A percentile compares a stretch with the other conserved stretches of the same genome.
Evolutionary conservation across 2,888 invertebrate genomes (phyloP).

Genomic region (Papilio gigon): DNA sequence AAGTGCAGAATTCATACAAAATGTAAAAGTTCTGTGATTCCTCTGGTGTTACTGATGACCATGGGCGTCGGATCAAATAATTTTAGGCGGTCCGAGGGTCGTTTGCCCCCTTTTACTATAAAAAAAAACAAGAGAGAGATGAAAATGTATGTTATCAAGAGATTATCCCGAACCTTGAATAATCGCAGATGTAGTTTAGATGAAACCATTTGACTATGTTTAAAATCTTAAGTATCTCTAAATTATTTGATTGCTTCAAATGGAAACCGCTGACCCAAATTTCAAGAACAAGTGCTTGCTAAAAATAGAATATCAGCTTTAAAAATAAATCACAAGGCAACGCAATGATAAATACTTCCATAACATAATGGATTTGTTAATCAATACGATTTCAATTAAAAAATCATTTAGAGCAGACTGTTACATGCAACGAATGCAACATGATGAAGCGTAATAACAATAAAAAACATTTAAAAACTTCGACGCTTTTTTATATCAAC

Average conservation of each 20-base stretch:
- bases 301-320: conserved; percentile 23
- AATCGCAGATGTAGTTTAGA: conserved; percentile 22
- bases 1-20: too few species aligned
- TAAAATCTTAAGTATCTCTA: conserved; percentile 36
- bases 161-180: conserved; percentile 30
- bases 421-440: not conserved
- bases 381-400: conserved; percentile 4
- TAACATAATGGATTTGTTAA: not conserved
- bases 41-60: too few species aligned
- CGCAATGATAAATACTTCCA: not conserved
- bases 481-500: too few species aligned
- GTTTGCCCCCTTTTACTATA: too few species aligned
- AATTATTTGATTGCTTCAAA: conserved; percentile 32
- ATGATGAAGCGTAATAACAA: not conserved
- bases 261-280: conserved; percentile 38
- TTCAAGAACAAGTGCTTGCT: conserved; percentile 14
- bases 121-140: too few species aligned
- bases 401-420: not conserved
- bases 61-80: too few species aligned
- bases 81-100: not conserved
- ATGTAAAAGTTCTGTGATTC: too few species aligned
- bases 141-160: not conserved
- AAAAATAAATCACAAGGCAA: conserved; percentile 24
- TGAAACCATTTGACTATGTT: conserved; percentile 29
- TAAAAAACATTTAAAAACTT: conserved; percentile 7